Evolutionary conservation across 92 coral and sea anemone genomes (phyloP).

Genomic region (Epizoanthus illoricatus): DNA sequence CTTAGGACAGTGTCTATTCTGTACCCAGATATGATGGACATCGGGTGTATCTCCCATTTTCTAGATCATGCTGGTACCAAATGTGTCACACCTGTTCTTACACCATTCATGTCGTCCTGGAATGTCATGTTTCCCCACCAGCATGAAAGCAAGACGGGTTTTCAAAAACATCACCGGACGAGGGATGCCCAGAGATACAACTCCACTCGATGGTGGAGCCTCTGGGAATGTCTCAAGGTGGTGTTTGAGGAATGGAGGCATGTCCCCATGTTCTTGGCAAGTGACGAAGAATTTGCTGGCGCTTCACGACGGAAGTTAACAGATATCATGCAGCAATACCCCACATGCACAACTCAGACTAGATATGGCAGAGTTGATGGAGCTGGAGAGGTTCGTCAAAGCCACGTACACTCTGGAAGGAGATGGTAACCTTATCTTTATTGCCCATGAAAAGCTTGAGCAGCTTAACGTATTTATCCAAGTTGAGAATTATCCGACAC

Average conservation of each 20-base stretch:
- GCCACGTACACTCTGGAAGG: constrained; percentile 45
- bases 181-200: constrained; percentile 46
- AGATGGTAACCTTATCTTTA: constrained; percentile 47
- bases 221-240: constrained; percentile 47
- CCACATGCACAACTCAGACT: constrained; percentile 37
- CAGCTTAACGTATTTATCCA: constrained; percentile 28
- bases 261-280: constrained; percentile 40
- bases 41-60: constrained; percentile 43
- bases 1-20: constrained; percentile 29
- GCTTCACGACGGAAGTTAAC: constrained; percentile 40
- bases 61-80: constrained; percentile 41
- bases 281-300: constrained; percentile 39
- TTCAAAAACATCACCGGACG: constrained; percentile 32
- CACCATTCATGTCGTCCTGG: constrained; percentile 41
- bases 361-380: constrained; percentile 53
- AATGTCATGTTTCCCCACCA: constrained; percentile 44
- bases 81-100: constrained; percentile 32
- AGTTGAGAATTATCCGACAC: constrained; percentile 31
- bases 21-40: constrained; percentile 45
- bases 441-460: constrained; percentile 33
- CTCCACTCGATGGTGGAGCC: constrained; percentile 49
- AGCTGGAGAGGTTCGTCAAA: constrained; percentile 52
- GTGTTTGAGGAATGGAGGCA: constrained; percentile 41
- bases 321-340: constrained; percentile 41
- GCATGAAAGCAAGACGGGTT: constrained; percentile 46